Evolutionary conservation across 2,888 invertebrate genomes (phyloP).

Genomic region (Rugalucina vietnamica): DNA sequence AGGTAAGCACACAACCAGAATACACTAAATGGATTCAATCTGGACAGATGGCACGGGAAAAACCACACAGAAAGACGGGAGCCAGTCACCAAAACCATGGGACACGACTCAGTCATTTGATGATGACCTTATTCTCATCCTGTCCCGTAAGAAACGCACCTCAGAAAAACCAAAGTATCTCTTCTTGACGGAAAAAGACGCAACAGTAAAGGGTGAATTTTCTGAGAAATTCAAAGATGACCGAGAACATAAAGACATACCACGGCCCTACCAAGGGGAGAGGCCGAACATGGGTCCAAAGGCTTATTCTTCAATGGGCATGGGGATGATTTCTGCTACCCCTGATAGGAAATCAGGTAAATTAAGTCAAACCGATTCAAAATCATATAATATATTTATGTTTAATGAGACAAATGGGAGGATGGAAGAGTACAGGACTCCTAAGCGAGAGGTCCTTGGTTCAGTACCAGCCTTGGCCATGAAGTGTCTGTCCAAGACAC

Average conservation of each 20-base stretch:
- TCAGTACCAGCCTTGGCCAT: no score
- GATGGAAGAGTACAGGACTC: no score
- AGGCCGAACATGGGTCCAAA: no score
- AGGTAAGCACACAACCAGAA: slow-evolving; percentile 68
- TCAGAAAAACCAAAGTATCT: slow-evolving; percentile 66
- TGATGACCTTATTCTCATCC: slow-evolving; percentile 61
- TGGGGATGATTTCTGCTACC: slow-evolving; percentile 44
- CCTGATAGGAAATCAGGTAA: slow-evolving; percentile 41
- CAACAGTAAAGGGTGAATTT: slow-evolving; percentile 72
- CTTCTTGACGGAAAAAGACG: slow-evolving; percentile 78
- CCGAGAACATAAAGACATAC: slow-evolving; percentile 64
- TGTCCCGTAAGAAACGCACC: slow-evolving; percentile 49
- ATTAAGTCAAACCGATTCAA: no score
- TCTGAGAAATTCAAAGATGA: slow-evolving; percentile 71
- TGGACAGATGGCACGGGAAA: slow-evolving; percentile 27
- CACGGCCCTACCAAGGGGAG: slow-evolving; percentile 63
- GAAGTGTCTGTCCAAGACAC: no score
- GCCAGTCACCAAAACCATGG: slow-evolving; percentile 21
- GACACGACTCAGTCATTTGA: slow-evolving; percentile 55
- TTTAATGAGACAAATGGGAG: no score
- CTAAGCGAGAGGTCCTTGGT: no score
- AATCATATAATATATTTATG: no score
- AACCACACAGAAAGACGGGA: slow-evolving; percentile 35
- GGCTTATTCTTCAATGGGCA: slow-evolving; percentile 66
- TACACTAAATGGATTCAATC: slow-evolving; percentile 68